Evolutionary conservation across 1,140 invertebrate species (phyloP).

Genomic region (Melanaphis sacchari): DNA sequence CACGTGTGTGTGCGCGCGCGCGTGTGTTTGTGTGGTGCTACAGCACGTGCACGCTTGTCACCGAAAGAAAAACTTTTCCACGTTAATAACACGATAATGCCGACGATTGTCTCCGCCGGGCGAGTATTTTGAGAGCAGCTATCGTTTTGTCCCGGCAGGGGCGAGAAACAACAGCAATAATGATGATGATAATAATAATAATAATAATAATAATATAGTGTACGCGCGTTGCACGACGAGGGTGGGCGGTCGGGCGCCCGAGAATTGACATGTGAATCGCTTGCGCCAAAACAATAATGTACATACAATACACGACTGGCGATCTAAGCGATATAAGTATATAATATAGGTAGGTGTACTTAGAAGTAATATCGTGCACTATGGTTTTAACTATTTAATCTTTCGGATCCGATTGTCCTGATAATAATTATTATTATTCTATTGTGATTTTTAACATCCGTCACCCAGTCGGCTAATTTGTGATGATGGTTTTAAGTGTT

Average conservation of each 20-base stretch:
- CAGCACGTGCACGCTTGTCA: slow-evolving; percentile 49
- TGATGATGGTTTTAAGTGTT: not conserved
- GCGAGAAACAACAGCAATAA: slow-evolving; percentile 7
- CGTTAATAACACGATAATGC: slow-evolving; percentile 35
- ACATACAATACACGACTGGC: not conserved
- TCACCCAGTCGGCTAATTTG: not conserved
- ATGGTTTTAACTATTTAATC: not conserved
- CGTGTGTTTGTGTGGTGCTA: not conserved
- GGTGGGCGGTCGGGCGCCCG: not conserved
- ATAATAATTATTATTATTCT: not conserved
- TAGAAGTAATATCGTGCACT: not conserved
- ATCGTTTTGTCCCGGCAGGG: slow-evolving; percentile 18
- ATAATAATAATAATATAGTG: not conserved
- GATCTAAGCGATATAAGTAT: not conserved
- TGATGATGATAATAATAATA: not conserved
- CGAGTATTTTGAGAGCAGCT: not conserved
- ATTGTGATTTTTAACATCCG: not conserved
- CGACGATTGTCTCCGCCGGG: slow-evolving; percentile 14
- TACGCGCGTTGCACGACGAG: not conserved
- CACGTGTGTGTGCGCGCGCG: slow-evolving; percentile 11
- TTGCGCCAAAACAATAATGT: not conserved
- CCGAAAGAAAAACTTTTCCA: slow-evolving; percentile 52
- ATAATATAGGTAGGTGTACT: not conserved
- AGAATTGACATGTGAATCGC: slow-evolving; percentile 1
- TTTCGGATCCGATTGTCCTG: not conserved